Evolutionary conservation across 2,113 vertebrate species (phyloP), one percentile per base, ranked within the genome.

Genomic region (Hypocryptadius cinnamomeus): DNA sequence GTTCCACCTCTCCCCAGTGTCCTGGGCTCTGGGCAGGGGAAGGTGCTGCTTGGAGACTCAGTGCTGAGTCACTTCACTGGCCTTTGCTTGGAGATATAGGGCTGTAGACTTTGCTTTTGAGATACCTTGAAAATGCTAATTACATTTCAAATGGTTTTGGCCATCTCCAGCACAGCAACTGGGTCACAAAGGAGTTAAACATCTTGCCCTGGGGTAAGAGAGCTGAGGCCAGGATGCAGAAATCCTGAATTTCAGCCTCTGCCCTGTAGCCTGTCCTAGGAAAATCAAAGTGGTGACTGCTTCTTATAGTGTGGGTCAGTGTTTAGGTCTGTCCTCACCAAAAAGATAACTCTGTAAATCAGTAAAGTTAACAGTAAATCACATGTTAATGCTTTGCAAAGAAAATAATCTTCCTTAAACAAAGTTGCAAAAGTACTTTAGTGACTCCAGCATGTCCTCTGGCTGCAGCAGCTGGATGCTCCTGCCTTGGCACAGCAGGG

Each of bases 391-490:
- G 13, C 25, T 79, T 79, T 83, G 68, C 61, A 87, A 93, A 83
- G 59, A 87, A 84, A 92, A 35, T 31, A 10, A 45, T 45, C 81
- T 85, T 85, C 37, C 27, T 86, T 77, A 64, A 87, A 87, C 83
- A 31, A 51, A 91, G 51, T 35, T 91, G 89, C 42, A 89, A 44
- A 92, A 91, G 27, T 30, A 65, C 93, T 73, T 78, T 79, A 90
- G 81, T 69, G 86, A 87, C 68, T 91, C 79, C 70, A 87, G 5
- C 12, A 4, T 25, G 21, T 48, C 86, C 65, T 94, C 63, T 64
- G 5, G 42, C 24, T 48, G 50, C 54, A 82, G 85, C 56, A 61
- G 44, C 45, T 45, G 23, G 76, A 65, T 89, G 77, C 30, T 66
- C 30, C 50, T 0, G 5, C 94, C 93, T 83, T 78, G 76, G 65